Percentiles rank a stretch among this genome's conserved stretches.
Evolutionary conservation across 2,113 vertebrate genomes (phyloP).

Genomic region (Ancistrus triradiatus): DNA sequence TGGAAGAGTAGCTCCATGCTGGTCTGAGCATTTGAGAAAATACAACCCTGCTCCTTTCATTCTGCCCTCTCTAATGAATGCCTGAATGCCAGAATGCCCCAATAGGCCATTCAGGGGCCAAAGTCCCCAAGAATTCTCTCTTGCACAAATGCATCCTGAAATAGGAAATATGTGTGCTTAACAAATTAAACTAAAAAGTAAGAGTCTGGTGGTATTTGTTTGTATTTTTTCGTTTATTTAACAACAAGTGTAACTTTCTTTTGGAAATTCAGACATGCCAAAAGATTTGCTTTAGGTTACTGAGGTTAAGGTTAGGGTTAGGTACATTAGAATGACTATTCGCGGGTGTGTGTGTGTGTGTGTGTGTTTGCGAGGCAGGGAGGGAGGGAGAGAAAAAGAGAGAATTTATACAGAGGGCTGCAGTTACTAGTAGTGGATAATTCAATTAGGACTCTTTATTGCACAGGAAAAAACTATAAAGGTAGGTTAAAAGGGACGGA

Average conservation of each 20-base stretch:
- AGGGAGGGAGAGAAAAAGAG: background rate
- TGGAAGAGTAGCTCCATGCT: conserved; percentile 89
- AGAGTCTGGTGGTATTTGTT: conserved; percentile 53
- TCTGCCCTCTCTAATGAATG: conserved; percentile 86
- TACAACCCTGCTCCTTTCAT: conserved; percentile 92
- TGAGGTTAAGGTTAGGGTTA: too few relatives aligned
- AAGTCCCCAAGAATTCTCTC: conserved; percentile 85
- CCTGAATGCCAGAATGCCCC: conserved; percentile 93
- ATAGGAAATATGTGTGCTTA: conserved; percentile 98
- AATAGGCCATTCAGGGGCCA: conserved; percentile 92
- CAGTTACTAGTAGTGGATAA: conserved; percentile 81
- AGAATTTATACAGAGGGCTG: conserved; percentile 68
- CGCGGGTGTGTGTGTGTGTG: too few relatives aligned
- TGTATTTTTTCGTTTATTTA: too few relatives aligned
- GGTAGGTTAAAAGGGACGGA: conserved; percentile 85
- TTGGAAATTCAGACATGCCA: background rate
- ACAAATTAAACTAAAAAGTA: conserved; percentile 83
- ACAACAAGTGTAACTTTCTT: too few relatives aligned
- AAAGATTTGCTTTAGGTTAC: too few relatives aligned
- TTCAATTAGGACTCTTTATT: conserved; percentile 91
- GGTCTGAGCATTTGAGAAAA: conserved; percentile 87
- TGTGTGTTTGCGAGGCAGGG: too few relatives aligned
- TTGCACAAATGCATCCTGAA: conserved; percentile 92
- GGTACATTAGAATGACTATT: too few relatives aligned
- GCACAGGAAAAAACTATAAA: conserved; percentile 63